Percentiles rank a stretch among this genome's conserved stretches.
These are phyloP conservation scores for Zhengitettix transpicula DNA, from an alignment of 2,888 invertebrate species.

Conservation along the genomic window DNA sequence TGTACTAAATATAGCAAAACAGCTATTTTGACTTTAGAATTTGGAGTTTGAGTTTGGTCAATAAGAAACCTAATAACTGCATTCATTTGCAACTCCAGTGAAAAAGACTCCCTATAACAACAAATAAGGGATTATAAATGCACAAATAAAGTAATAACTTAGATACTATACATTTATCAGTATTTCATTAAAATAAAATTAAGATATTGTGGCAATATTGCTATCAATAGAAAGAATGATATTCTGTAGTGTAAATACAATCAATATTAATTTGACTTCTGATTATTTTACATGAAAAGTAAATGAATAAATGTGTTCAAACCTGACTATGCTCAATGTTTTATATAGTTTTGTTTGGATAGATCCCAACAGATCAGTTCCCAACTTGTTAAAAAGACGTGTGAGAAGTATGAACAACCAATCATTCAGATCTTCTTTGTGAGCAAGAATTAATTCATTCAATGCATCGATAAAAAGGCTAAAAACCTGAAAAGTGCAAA, in stretches of 20 bases:
- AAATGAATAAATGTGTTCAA: slow-evolving; percentile 5
- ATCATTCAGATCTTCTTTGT: slow-evolving; percentile 74
- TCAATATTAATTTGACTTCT: too few species aligned
- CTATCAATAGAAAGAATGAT: too few species aligned
- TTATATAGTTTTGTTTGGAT: slow-evolving; percentile 80
- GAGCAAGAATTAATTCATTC: slow-evolving; percentile 71
- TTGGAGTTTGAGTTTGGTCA: slow-evolving; percentile 87
- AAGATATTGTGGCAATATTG: too few species aligned
- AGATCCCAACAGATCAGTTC: slow-evolving; percentile 80
- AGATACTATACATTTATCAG: too few species aligned
- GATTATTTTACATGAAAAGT: too few species aligned
- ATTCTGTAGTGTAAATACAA: too few species aligned
- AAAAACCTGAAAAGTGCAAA: slow-evolving; percentile 42
- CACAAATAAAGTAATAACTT: too few species aligned
- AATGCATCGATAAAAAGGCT: slow-evolving; percentile 85
- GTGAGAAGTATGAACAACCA: slow-evolving; percentile 88
- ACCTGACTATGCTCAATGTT: slow-evolving; percentile 64
- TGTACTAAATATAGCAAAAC: slow-evolving; percentile 49
- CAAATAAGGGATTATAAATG: too few species aligned
- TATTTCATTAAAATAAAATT: too few species aligned
- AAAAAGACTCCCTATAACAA: slow-evolving; percentile 34
- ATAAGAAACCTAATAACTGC: slow-evolving; percentile 57
- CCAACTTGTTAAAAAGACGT: slow-evolving; percentile 73
- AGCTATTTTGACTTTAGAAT: slow-evolving; percentile 59
- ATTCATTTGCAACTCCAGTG: slow-evolving; percentile 39